Conservation (phyloP, 64 coral and sea anemone species). For the Orbicella faveolata region DNA sequence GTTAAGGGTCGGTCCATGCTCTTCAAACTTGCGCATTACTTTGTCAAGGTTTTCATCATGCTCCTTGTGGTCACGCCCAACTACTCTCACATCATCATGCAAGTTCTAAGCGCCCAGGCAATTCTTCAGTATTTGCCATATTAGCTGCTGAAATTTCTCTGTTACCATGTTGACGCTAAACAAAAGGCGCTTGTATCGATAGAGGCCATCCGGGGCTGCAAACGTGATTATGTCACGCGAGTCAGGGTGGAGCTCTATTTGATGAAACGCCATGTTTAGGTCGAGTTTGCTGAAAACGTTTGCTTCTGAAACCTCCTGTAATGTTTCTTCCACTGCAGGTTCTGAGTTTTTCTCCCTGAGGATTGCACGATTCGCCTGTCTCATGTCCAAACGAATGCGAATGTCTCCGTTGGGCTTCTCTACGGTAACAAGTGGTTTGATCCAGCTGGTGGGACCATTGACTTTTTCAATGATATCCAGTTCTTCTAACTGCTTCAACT, state of each 20-base stretch:
- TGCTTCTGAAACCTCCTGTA: constrained; percentile 37
- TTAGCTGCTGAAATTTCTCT: no score
- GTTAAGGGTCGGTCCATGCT: background rate
- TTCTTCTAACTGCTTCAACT: constrained; percentile 16
- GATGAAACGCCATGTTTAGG: constrained; percentile 43
- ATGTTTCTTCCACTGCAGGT: constrained; percentile 30
- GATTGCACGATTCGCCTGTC: constrained; percentile 39
- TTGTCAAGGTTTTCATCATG: background rate
- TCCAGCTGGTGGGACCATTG: constrained; percentile 27
- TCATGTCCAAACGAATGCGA: constrained; percentile 41
- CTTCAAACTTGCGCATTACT: background rate
- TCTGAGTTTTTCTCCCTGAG: constrained; percentile 35
- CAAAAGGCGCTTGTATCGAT: no score
- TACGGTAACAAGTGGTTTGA: constrained; percentile 21
- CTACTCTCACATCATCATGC: no score
- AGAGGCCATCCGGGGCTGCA: background rate
- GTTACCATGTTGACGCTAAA: no score
- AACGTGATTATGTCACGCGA: constrained; percentile 20
- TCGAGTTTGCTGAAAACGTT: constrained; percentile 46
- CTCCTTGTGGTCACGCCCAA: background rate
- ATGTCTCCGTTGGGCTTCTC: constrained; percentile 36
- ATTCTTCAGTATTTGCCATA: no score
- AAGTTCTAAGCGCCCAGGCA: no score
- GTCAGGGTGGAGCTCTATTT: constrained; percentile 45
- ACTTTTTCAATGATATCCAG: constrained; percentile 40